Conservation (phyloP, 2,113 vertebrate species). For the Numida meleagris region DNA sequence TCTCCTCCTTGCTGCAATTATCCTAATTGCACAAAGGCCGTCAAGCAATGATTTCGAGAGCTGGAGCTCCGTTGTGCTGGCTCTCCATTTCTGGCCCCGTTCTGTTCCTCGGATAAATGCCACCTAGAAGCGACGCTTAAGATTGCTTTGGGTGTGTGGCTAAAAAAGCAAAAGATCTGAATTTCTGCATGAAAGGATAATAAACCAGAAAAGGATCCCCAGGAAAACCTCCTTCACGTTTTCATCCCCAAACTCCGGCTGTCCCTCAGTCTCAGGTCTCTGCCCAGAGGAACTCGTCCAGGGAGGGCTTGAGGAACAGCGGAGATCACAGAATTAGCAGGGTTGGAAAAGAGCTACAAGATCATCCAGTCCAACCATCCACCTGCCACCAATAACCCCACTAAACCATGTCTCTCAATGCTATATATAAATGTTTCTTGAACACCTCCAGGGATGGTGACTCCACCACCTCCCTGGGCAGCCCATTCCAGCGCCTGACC, state of each 20-base stretch:
- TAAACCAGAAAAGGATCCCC: fast-evolving
- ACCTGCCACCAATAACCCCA: too few relatives aligned
- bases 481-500: too few relatives aligned
- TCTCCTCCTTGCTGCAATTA: neutral
- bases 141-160: fast-evolving
- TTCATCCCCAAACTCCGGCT: neutral
- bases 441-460: too few relatives aligned
- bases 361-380: too few relatives aligned
- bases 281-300: too few relatives aligned
- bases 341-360: too few relatives aligned
- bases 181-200: neutral
- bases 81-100: neutral
- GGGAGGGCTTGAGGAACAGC: too few relatives aligned
- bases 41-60: neutral
- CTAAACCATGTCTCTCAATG: too few relatives aligned
- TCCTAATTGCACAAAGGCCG: neutral
- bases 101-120: neutral
- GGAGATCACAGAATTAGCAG: too few relatives aligned
- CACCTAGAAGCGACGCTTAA: neutral
- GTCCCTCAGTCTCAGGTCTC: neutral
- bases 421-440: too few relatives aligned
- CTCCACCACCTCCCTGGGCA: too few relatives aligned
- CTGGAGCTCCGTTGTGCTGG: neutral
- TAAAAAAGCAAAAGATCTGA: neutral
- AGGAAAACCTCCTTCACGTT: fast-evolving